Percentiles rank a stretch among this genome's conserved stretches.
Evolutionary conservation across 2,797 vertebrate genomes (phyloP).

Genomic region (Onychomys leucogaster): DNA sequence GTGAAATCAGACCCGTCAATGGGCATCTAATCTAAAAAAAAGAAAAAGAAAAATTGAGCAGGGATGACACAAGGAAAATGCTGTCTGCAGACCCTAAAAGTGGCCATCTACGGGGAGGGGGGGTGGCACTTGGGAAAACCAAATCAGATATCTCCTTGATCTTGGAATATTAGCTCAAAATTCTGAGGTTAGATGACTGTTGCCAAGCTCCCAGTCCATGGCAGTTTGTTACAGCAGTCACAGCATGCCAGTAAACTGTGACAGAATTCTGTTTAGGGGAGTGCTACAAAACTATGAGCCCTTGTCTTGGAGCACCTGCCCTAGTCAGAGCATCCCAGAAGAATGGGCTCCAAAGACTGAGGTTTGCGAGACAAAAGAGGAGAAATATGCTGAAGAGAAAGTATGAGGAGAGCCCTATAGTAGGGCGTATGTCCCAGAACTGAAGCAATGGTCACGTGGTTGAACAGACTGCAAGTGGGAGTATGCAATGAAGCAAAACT

Average conservation of each 20-base stretch:
- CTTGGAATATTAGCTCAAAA: conserved; percentile 14
- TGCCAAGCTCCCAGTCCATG: not conserved
- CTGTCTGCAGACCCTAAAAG: not conserved
- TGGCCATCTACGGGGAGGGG: not conserved
- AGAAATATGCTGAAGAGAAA: not conserved
- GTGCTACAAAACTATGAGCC: not conserved
- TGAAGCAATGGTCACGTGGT: not conserved
- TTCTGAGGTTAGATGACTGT: conserved; percentile 20
- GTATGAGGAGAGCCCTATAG: not conserved
- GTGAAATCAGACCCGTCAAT: not conserved
- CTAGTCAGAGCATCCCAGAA: conserved; percentile 2
- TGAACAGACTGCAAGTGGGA: not conserved
- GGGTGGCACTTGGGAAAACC: not conserved
- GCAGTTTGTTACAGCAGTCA: not conserved
- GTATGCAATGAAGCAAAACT: not conserved
- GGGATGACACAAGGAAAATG: not conserved
- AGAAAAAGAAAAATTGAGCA: not conserved
- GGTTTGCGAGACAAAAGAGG: not conserved
- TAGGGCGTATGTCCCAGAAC: not conserved
- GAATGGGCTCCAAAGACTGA: not conserved
- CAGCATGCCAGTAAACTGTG: not conserved
- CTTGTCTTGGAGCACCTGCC: not conserved
- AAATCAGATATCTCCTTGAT: not conserved
- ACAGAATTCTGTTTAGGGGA: not conserved
- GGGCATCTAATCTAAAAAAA: not conserved